These are phyloP conservation scores for Sussaba pulchella DNA, from an alignment of 2,888 invertebrate species.

Conservation along the genomic window DNA sequence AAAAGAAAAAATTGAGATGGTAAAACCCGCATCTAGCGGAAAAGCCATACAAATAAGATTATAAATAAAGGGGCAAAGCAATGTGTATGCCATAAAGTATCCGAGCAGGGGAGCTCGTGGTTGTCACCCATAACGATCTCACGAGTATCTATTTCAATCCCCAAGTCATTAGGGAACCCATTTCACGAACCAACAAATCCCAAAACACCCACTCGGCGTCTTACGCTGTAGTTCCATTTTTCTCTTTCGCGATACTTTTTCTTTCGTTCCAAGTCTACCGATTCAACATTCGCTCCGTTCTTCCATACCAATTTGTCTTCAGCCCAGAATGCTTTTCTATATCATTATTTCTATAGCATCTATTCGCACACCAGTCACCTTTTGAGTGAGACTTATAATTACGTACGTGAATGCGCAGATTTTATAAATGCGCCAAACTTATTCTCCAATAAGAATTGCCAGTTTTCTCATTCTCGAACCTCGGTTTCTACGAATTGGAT, in stretches of 20 bases:
- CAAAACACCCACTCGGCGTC: constrained; percentile 62
- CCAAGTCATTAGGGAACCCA: constrained; percentile 71
- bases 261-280: constrained; percentile 26
- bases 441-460: constrained; percentile 51
- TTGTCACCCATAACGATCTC: constrained; percentile 71
- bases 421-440: constrained; percentile 52
- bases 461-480: background rate
- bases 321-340: background rate
- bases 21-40: background rate
- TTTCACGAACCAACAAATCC: constrained; percentile 70
- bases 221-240: constrained; percentile 16
- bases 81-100: constrained; percentile 38
- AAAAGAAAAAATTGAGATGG: background rate
- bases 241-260: constrained; percentile 27
- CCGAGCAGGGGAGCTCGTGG: constrained; percentile 49
- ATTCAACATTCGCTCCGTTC: constrained; percentile 12
- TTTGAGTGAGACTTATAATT: constrained; percentile 16
- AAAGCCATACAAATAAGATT: constrained; percentile 35
- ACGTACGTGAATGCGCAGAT: constrained; percentile 41
- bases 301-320: constrained; percentile 18
- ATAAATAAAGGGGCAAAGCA: constrained; percentile 27
- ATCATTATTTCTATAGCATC: background rate
- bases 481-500: background rate
- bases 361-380: background rate
- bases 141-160: constrained; percentile 74